Evolutionary conservation across 2,113 vertebrate genomes (phyloP).

Genomic region (Hydropotes inermis): DNA sequence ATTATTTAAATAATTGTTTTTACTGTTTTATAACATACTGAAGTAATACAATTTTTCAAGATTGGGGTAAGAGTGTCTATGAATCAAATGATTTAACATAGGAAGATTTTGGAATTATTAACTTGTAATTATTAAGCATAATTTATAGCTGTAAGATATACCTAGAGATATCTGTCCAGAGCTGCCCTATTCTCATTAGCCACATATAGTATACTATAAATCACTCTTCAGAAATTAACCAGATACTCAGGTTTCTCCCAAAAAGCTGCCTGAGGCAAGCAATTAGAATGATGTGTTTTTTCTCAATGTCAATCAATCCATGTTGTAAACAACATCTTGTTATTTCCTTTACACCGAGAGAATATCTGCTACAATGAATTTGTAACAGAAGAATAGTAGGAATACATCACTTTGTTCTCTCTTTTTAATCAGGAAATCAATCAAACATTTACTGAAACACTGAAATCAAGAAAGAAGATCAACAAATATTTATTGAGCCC

Average conservation of each 20-base stretch:
- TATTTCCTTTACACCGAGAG: background rate
- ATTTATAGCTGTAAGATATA: background rate
- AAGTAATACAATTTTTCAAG: background rate
- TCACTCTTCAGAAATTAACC: slow-evolving; percentile 10
- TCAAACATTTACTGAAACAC: slow-evolving; percentile 14
- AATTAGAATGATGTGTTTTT: background rate
- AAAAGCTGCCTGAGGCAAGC: background rate
- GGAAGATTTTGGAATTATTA: background rate
- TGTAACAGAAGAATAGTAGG: background rate
- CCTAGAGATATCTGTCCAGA: background rate
- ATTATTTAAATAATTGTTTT: background rate
- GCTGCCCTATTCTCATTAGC: background rate
- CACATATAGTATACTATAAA: background rate
- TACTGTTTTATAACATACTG: background rate
- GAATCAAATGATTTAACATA: background rate
- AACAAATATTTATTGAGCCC: background rate
- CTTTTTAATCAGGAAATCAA: background rate
- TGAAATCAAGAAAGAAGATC: background rate
- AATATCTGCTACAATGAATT: background rate
- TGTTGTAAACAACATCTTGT: background rate
- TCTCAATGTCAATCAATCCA: background rate
- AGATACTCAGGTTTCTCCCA: background rate
- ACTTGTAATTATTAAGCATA: background rate
- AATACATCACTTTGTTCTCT: background rate
- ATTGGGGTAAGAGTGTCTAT: background rate